Base-by-base conservation (phyloP, 2,797 vertebrate genomes). In the Amblyraja radiata region DNA sequence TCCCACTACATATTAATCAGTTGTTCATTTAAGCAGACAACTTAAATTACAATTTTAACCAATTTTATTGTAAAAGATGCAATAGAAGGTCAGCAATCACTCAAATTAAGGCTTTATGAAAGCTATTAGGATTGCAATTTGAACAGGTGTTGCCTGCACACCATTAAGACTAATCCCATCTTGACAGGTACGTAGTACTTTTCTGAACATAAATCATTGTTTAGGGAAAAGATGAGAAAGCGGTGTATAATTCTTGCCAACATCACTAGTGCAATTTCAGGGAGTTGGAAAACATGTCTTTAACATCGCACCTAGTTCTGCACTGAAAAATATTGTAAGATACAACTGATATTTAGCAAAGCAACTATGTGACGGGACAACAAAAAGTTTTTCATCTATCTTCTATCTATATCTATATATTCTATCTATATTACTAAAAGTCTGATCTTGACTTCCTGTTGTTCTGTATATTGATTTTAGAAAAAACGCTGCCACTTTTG, bases 41-140 rank as follows among this genome's bases (percentile, higher is more conserved):
- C 23, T n/a, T 90, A 73, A 14, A 90, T 46, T 23, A 74, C 21
- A 92, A 76, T 73, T 46, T 73, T 9, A 23, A 92, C 4, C 36
- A 74, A 23, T 71, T 90, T 39, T 71, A 91, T 73, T 73, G 88
- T 25, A 46, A 65, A 32, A 91, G 39, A 36, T 91, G 90, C 71
- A 74, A 5, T 91, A 23, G 25, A 90, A 71, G 65, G 25, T 58
- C 71, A 36, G 23, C 71, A 74, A 46, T 46, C 28, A 92, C 65
- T 92, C 90, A 54, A n/a, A 6, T 36, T 21, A 13, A 18, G 13
- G 18, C 46, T 46, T 54, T 74, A 91, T 46, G 74, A 46, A 91
- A 92, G 71, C 71, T 11, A 92, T 1, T 74, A 28, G 0, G 13
- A 74, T 9, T 74, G 39, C 10, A 46, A 74, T n/a, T 86, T 74